Base-by-base conservation (phyloP, 1,140 invertebrate genomes). In the Eupristina koningsbergeri region DNA sequence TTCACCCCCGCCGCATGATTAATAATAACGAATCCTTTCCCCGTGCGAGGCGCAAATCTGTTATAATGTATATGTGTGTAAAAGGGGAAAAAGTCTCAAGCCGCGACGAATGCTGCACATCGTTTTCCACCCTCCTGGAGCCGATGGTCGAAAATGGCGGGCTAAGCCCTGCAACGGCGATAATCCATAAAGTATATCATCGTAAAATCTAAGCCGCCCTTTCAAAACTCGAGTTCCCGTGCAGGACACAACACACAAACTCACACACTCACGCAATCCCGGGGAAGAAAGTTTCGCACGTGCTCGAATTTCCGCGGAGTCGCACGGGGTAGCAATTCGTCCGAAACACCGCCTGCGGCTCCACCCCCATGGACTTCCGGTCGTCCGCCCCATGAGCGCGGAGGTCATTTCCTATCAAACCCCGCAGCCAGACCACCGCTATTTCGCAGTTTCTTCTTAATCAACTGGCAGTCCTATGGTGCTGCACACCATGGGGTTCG, bases 371-470 rank as follows among this genome's bases (percentile, higher is more conserved):
- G 34, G 9, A n/a, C 69, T 45, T 19, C 45, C 88, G 86, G 86
- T 26, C 7, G 47, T 36, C 29, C 29, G 41, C 26, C 29, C 29
- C 29, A 19, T 31, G 45, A 34, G 9, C 29, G 34, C n/a, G 63
- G 8, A 47, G 76, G 75, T 84, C 81, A 88, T 89, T 88, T 89
- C 88, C 88, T 88, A 87, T 88, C 86, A n/a, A n/a, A n/a, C n/a
- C n/a, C n/a, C n/a, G n/a, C n/a, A 86, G 88, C 86, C 87, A 88
- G 87, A n/a, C 31, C 29, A 47, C 77, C 45, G 85, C 86, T 83
- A 85, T 87, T 88, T 87, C 85, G 79, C 85, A 86, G 83, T 75
- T 87, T 87, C 88, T 88, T 71, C 80, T 82, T 87, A 88, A 89
- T 89, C 84, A 87, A 86, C 84, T 89, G 84, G 53, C 17, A n/a